Base-by-base conservation (phyloP, 2,113 vertebrate genomes). In the Pelobates fuscus region DNA sequence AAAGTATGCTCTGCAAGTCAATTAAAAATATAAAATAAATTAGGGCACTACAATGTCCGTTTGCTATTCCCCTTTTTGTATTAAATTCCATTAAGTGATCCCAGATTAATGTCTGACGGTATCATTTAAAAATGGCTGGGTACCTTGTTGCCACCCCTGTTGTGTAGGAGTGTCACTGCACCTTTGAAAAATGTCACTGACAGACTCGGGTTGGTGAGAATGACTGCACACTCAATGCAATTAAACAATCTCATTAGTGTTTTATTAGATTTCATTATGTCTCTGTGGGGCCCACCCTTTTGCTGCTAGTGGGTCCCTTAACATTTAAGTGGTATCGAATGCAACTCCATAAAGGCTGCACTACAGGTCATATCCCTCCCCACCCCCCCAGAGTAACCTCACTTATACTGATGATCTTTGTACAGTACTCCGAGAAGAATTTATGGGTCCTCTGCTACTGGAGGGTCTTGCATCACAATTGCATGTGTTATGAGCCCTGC, bases 161-260 rank as follows among this genome's bases (percentile, higher is more conserved):
- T 21, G 15, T 18, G 17, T 49, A 15, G 10, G 15, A 17, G 25
- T 58, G 54, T 75, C 37, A 67, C 63, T 67, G 72, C 63, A 74
- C 62, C 62, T 44, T 76, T 67, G 8, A 67, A n/a, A 11, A 59
- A 49, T 59, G 66, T 30, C n/a, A 8, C 26, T 49, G 25, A 58
- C 59, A 32, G 15, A 32, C 49, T 52, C 60, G 37, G 64, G 25
- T 61, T 67, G 17, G 41, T 61, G 37, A 75, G 10, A 66, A 43
- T 66, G 46, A 32, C 55, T 68, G 73, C 65, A 77, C 73, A 77
- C 57, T 37, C 73, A 77, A 77, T 77, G 73, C 73, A 77, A 77
- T 76, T 55, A 76, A 67, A 32, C 64, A 60, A 26, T 49, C 64
- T 76, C 64, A 59, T 41, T 30, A 67, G n/a, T 58, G 3, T 58